phyloP scores from a whole-genome alignment of 53 echinoderm and acorn worm genomes.

The Patiria pectinifera region DNA sequence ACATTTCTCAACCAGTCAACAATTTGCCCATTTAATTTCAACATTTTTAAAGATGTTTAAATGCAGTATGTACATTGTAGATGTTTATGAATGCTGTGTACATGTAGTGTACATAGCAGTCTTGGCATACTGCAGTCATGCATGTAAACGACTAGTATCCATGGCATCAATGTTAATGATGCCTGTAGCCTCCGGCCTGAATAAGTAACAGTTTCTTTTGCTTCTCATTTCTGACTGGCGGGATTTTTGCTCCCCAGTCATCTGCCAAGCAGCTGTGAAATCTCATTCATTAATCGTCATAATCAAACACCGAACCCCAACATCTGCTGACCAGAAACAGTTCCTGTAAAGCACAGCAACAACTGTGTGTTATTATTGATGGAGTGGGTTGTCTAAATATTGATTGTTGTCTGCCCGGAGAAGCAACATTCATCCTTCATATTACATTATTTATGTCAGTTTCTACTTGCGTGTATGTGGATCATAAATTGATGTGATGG shows the following conservation, averaged over 20 bases:
- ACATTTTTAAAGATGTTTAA: too few relatives aligned
- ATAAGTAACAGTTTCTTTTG: neutral
- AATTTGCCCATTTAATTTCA: too few relatives aligned
- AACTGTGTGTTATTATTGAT: neutral
- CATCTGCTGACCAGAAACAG: neutral
- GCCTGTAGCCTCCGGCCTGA: neutral
- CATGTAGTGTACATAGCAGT: too few relatives aligned
- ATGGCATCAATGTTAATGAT: neutral
- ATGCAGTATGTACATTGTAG: too few relatives aligned
- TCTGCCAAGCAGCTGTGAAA: conserved; percentile 50
- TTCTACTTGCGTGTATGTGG: neutral
- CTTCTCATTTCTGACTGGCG: neutral
- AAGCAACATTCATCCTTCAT: neutral
- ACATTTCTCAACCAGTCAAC: too few relatives aligned
- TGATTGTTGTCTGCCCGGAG: neutral
- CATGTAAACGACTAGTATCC: neutral
- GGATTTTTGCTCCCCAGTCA: neutral
- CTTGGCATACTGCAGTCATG: neutral
- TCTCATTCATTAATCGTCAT: conserved; percentile 35
- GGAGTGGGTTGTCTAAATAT: conserved; percentile 7
- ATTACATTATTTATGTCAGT: neutral
- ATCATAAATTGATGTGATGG: neutral
- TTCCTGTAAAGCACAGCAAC: neutral
- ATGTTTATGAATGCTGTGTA: too few relatives aligned
- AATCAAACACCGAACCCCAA: neutral